Base-by-base conservation (phyloP, 2,113 vertebrate species). In the Apeltes quadracus region DNA sequence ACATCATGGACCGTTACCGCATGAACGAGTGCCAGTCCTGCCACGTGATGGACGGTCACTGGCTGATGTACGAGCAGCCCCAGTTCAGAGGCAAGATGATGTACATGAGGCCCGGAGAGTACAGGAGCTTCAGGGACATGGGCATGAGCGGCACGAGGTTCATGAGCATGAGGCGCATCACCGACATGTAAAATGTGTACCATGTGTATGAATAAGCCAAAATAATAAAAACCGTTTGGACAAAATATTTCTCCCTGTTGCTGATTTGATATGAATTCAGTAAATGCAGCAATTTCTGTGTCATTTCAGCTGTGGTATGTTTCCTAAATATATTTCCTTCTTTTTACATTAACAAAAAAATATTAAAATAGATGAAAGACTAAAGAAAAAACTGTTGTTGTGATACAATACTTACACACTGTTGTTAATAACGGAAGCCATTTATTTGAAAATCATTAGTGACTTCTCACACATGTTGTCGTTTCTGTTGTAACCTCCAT, bases 31-130 rank as follows among this genome's bases (percentile, higher is more conserved):
- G 91, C 77, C 76, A 84, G 88, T 94, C 93, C 71, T 91, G 91
- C 72, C 4, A 93, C 4, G 92, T 94, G 71, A 89, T 92, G 86
- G 92, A 93, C 7, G 93, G 93, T 51, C 91, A 93, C 87, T 93
- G 92, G 92, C 87, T 91, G 75, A 87, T 93, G 84, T 93, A 92
- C 72, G 92, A 93, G 78, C 89, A 90, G 84, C 83, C 92, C 72
- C 48, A 92, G 54, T 93, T 80, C 87, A 89, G 87, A 87, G 91
- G 91, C 63, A 91, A 20, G 75, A 81, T 84, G 90, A 84, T 88
- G 56, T 92, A 92, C 84, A 14, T 92, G 71, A 91, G 78, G 79
- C 91, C 91, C 3, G 90, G 90, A 39, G 91, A 92, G 84, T 89
- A 92, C 88, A 87, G 78, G 79, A 90, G 62, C 84, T 92, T 89